Evolutionary conservation across 53 echinoderm and acorn worm species (phyloP), one percentile per base, ranked within the genome.

Genomic region (Mesocentrotus franciscanus): DNA sequence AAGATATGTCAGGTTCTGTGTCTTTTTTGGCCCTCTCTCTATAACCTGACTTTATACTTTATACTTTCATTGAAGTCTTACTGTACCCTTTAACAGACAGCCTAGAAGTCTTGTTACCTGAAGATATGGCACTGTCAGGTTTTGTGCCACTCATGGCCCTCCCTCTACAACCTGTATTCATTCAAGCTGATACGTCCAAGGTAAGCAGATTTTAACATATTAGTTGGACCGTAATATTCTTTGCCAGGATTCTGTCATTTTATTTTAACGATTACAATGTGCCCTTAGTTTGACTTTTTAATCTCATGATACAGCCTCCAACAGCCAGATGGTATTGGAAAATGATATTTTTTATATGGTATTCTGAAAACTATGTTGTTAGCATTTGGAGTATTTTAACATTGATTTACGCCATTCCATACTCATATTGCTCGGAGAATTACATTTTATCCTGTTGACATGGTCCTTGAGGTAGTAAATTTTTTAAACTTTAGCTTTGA

Each of bases 71-170:
- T 55, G 92, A 66, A 55, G 27, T 93, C 56, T 68, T 93, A 33
- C 22, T 34, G 6, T 70, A 55, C 32, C 87, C 13, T 61, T 5
- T 71, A 81, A 30, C 78, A 98, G 98, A 96, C 20, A 97, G 97
- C 36, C 96, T 96, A 74, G 97, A 98, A 95, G 97, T 99, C 18
- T 76, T 98, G 42, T 83, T 99, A 83, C 96, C 97, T 32, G 99
- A 99, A 81, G 99, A 99, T 24, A 78, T 96, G 36, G 94, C 96
- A 90, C 74, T 99, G 95, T 96, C 99, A 49, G 99, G 99, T 68
- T 99, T 99, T 96, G 97, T 98, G 39, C 98, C 99, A 8, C 95
- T 98, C 17, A 42, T 96, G 78, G 96, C 97, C 32, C 96, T 99
- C 20, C 99, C 99, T 92, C 96, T 99, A 3, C 96, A 98, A 78